Base-by-base conservation (phyloP, 2,797 vertebrate genomes). In the Manis javanica region DNA sequence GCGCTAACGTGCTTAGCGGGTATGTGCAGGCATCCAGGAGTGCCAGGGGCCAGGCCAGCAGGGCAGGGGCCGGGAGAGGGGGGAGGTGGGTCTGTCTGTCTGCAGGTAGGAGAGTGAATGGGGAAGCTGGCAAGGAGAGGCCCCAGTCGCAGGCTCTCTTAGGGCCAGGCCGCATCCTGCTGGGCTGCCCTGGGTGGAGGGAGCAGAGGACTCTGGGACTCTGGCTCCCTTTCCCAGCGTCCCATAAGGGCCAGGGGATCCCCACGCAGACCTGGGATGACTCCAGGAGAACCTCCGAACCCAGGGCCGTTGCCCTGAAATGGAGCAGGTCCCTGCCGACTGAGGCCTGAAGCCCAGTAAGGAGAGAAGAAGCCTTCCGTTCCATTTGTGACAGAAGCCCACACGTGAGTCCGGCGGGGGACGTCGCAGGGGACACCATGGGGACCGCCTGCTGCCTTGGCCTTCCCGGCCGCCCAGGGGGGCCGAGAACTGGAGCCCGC, bases 281-380 rank as follows among this genome's bases (percentile, higher is more conserved):
- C 49, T 78, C 79, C 53, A 91, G 51, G 69, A 49, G 49, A 8
- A 34, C 24, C 34, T 19, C 83, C 46, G 64, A 75, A 78, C 37
- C 9, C 8, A 53, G 4, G 23, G 23, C 49, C 23, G 24, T 42
- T 49, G 26, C 11, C 42, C 46, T 9, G 78, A 64, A 57, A 39
- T 34, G 78, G 57, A 72, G 53, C 39, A 69, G 6, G 39, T 85
- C 18, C 34, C 18, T 42, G 5, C 51, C 7, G 68, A 39, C 19
- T 12, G 78, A 89, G 31, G 18, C 23, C 53, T 23, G 10, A 72
- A 89, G 13, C 42, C 16, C n/a, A 59, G 37, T 64, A 74, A 83
- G 71, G 88, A 87, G 21, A 89, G 59, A 77, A 93, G 93, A 83
- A 74, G 23, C 7, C 21, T 93, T 83, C 90, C 71, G 37, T 96